Conservation (phyloP, 2,113 vertebrate species). For the Malurus cyaneus region DNA sequence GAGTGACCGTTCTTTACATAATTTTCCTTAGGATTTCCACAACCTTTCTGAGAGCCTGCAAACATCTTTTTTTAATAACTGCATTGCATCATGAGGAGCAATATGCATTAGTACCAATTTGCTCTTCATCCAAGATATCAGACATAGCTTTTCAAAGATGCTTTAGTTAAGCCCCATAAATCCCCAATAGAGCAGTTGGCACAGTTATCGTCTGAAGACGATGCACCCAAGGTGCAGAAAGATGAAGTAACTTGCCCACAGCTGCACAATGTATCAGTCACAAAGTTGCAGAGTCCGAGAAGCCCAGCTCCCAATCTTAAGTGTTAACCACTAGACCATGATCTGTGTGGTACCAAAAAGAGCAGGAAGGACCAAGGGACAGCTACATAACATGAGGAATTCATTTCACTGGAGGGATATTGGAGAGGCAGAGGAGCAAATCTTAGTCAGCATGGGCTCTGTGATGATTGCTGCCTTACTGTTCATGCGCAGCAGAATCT, state of each 20-base stretch:
- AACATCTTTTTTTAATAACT: constrained; percentile 20
- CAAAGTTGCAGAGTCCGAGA: not conserved
- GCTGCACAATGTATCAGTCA: not conserved
- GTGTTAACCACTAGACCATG: not conserved
- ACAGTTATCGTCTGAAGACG: not conserved
- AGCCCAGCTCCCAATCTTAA: not conserved
- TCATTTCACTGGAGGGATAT: not conserved
- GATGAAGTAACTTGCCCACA: not conserved
- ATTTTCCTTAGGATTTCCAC: not conserved
- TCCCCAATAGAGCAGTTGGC: not conserved
- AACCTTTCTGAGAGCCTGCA: not conserved
- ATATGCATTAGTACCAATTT: not conserved
- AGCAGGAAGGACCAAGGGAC: not conserved
- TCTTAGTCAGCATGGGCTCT: not conserved
- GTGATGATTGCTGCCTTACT: not conserved
- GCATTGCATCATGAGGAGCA: not conserved
- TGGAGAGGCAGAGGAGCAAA: not conserved
- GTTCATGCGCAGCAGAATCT: not conserved
- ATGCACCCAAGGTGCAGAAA: not conserved
- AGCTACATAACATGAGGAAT: not conserved
- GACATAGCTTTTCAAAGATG: not conserved
- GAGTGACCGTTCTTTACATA: not conserved
- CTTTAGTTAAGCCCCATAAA: not conserved
- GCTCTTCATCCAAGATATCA: not conserved
- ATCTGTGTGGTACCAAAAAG: not conserved